Evolutionary conservation across 2,113 vertebrate species (phyloP).

Genomic region (Erythrocercus mccallii): DNA sequence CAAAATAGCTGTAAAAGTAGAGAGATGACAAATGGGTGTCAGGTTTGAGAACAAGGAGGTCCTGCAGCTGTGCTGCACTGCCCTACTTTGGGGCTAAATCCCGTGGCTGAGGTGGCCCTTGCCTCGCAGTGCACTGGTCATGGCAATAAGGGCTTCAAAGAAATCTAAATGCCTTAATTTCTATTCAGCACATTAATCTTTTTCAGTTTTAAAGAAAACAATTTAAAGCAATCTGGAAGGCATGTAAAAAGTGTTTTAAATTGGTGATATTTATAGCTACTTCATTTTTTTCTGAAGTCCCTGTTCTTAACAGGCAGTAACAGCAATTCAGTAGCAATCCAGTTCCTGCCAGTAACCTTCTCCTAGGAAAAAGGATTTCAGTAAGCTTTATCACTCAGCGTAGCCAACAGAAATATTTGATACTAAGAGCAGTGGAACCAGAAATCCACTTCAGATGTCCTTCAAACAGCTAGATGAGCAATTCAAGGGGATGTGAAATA

Average conservation of each 20-base stretch:
- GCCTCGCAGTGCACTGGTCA: background rate
- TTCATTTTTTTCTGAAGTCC: conserved; percentile 41
- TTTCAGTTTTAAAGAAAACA: conserved; percentile 30
- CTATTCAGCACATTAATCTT: background rate
- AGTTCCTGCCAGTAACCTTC: conserved; percentile 64
- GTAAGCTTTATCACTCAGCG: conserved; percentile 54
- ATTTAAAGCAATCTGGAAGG: conserved; percentile 37
- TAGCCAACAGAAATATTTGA: conserved; percentile 69
- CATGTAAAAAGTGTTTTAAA: conserved; percentile 61
- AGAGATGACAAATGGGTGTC: background rate
- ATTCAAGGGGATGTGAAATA: conserved; percentile 68
- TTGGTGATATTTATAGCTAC: conserved; percentile 53
- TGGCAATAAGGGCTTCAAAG: conserved; percentile 19
- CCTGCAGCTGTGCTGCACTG: background rate
- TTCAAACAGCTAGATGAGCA: conserved; percentile 66
- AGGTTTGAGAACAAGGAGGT: background rate
- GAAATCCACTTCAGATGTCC: conserved; percentile 75
- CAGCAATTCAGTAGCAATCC: conserved; percentile 58
- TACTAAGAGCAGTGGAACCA: conserved; percentile 23
- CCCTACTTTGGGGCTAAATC: background rate
- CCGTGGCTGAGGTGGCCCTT: background rate
- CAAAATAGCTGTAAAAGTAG: background rate
- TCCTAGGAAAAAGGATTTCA: conserved; percentile 67
- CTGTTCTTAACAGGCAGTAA: conserved; percentile 59
- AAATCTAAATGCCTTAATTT: background rate